A percentile compares a stretch with the other conserved stretches of the same genome.
phyloP scores from a whole-genome alignment of 2,888 invertebrate species.

The Heliconius hortense region DNA sequence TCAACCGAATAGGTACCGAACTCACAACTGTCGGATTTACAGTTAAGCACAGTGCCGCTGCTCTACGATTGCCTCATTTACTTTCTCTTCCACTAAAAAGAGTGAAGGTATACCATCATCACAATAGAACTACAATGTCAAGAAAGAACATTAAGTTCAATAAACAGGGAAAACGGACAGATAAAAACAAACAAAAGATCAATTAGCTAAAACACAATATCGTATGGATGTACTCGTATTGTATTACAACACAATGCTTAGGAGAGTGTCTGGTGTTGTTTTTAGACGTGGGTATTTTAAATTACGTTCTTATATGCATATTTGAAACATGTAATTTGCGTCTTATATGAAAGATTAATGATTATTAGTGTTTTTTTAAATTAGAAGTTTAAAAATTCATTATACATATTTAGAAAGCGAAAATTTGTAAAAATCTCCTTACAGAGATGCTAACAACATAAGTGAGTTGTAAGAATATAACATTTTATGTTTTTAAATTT shows the following conservation, averaged over 20 bases:
- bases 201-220: conserved; percentile 34
- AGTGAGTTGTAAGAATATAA: background rate
- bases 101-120: background rate
- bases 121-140: conserved; percentile 34
- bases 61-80: background rate
- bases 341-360: too few species aligned
- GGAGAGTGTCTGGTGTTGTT: conserved; percentile 29
- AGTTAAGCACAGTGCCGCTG: background rate
- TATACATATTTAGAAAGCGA: background rate
- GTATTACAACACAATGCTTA: conserved; percentile 33
- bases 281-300: conserved; percentile 1
- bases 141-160: conserved; percentile 33
- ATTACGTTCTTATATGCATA: conserved; percentile 6
- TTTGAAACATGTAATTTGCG: background rate
- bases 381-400: too few species aligned
- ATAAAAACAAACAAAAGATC: conserved; percentile 35
- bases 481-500: too few species aligned
- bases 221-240: conserved; percentile 32
- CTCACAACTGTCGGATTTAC: background rate
- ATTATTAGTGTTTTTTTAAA: too few species aligned
- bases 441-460: background rate
- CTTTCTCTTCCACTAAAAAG: background rate
- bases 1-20: background rate
- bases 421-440: background rate
- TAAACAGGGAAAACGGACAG: conserved; percentile 29